Conservation (phyloP, 2,888 invertebrate species). For the Alviniconcha strummeri region DNA sequence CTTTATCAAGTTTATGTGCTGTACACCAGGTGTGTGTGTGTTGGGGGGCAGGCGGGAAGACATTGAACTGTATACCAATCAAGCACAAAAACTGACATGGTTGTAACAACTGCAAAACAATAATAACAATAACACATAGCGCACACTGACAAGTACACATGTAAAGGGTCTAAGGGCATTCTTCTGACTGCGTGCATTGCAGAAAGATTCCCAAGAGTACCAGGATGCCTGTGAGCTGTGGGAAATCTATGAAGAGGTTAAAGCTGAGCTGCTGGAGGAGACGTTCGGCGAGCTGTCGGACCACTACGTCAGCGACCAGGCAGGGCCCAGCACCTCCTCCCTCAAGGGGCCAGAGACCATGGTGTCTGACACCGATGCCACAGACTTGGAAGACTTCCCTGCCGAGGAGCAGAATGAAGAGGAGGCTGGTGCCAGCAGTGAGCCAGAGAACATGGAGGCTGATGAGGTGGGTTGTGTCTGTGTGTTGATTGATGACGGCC, state of each 20-base stretch:
- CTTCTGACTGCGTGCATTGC: slow-evolving; percentile 33
- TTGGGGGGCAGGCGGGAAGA: no score
- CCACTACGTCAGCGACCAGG: neutral
- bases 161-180: no score
- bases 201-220: slow-evolving; percentile 88
- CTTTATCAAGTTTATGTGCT: no score
- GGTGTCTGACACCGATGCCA: slow-evolving; percentile 31
- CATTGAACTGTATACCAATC: no score
- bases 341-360: neutral
- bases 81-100: no score
- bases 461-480: neutral
- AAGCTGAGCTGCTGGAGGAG: slow-evolving; percentile 73
- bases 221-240: slow-evolving; percentile 92
- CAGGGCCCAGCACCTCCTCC: neutral
- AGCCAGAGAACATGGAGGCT: neutral
- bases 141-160: no score
- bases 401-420: slow-evolving; percentile 16
- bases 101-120: no score
- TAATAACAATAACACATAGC: no score
- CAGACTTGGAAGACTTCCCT: slow-evolving; percentile 29
- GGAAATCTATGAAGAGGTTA: slow-evolving; percentile 85
- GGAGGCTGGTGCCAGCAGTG: slow-evolving; percentile 19
- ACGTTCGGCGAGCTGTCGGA: slow-evolving; percentile 59
- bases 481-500: no score
- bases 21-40: no score